Percentiles rank a stretch among this genome's conserved stretches.
phyloP scores from a whole-genome alignment of 2,888 invertebrate genomes.

The Zygaena filipendulae region DNA sequence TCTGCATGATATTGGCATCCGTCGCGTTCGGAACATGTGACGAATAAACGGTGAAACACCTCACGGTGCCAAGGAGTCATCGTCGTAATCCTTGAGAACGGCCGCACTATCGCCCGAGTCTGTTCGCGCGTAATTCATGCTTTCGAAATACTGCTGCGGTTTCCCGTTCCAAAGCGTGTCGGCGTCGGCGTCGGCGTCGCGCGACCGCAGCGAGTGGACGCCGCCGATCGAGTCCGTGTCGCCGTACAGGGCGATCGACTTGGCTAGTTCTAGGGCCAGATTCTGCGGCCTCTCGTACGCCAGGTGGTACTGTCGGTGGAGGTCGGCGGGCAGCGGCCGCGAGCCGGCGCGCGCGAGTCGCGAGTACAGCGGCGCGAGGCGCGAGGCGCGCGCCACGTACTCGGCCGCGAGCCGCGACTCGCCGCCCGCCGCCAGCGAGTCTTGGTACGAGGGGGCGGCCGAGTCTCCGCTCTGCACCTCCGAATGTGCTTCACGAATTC shows the following conservation, averaged over 20 bases:
- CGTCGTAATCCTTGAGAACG: conserved; percentile 29
- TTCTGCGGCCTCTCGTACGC: conserved; percentile 42
- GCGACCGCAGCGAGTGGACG: conserved; percentile 24
- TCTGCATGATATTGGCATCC: no score
- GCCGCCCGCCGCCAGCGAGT: conserved; percentile 17
- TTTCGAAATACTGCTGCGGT: conserved; percentile 73
- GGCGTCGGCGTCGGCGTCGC: conserved; percentile 35
- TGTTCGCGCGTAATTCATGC: conserved; percentile 66
- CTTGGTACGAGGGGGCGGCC: conserved; percentile 12
- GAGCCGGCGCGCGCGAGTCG: conserved; percentile 18
- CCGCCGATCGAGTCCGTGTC: conserved; percentile 44
- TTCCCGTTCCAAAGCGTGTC: conserved; percentile 68
- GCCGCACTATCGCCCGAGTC: conserved; percentile 14
- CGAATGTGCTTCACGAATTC: conserved; percentile 8
- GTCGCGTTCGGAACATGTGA: no score
- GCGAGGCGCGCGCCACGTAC: conserved; percentile 44
- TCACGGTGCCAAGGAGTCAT: conserved; percentile 38
- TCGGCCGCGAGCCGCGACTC: conserved; percentile 31
- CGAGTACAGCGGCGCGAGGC: conserved; percentile 38
- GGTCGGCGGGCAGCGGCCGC: conserved; percentile 23
- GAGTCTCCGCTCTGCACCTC: conserved; percentile 7
- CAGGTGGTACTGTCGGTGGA: conserved; percentile 22
- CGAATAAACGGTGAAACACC: no score
- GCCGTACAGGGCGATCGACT: conserved; percentile 36
- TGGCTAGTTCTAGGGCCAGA: conserved; percentile 37